Percentiles rank a stretch among this genome's conserved stretches.
Evolutionary conservation across 2,888 invertebrate genomes (phyloP).

Genomic region (Phaedon cochleariae): DNA sequence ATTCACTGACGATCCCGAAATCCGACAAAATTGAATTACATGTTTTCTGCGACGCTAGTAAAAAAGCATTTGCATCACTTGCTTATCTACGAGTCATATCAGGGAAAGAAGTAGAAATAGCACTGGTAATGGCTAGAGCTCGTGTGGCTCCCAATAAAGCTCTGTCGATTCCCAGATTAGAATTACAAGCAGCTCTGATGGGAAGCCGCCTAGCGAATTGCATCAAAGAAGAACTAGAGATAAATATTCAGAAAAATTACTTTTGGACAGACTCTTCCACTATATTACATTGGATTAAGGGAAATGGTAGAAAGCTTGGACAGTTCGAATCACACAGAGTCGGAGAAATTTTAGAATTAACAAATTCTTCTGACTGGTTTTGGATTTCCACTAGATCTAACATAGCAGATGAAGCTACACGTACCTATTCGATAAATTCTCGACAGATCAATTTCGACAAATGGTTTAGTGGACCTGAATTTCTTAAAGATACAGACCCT

Average conservation of each 20-base stretch:
- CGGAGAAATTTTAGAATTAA: not conserved
- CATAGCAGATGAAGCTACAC: not conserved
- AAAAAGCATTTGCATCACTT: too few species aligned
- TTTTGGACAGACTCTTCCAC: not conserved
- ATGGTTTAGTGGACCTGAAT: not conserved
- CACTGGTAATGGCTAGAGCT: too few species aligned
- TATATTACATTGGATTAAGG: not conserved
- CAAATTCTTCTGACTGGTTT: not conserved
- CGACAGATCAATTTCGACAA: not conserved
- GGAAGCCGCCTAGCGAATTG: not conserved
- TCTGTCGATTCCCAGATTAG: too few species aligned
- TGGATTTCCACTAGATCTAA: not conserved
- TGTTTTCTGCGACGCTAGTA: too few species aligned
- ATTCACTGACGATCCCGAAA: too few species aligned
- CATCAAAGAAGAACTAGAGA: not conserved
- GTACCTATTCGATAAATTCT: not conserved
- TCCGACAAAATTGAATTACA: too few species aligned
- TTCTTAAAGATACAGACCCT: not conserved
- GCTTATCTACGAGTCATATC: too few species aligned
- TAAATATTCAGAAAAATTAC: not conserved
- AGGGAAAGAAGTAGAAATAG: too few species aligned
- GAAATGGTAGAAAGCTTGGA: not conserved
- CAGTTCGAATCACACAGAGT: not conserved
- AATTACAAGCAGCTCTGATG: too few species aligned
- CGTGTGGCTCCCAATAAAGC: too few species aligned